Evolutionary conservation across 2,888 invertebrate genomes (phyloP).

Genomic region (Caenorhabditis sp.): DNA sequence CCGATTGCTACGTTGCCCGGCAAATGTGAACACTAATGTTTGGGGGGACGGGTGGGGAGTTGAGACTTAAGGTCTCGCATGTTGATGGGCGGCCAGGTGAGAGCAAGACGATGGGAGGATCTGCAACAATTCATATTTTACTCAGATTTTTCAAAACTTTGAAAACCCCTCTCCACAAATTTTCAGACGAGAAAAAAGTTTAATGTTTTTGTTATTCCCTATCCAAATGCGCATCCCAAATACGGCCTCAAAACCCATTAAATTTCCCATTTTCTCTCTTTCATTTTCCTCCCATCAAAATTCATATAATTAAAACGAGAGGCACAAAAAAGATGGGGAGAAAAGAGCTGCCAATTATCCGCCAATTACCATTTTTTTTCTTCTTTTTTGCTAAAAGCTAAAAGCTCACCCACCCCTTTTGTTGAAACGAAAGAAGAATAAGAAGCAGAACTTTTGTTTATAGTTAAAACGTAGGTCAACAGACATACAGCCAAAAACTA

Average conservation of each 20-base stretch:
- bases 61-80: neutral
- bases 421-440: neutral
- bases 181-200: neutral
- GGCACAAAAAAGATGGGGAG: neutral
- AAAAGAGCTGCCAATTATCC: neutral
- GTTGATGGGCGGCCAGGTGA: neutral
- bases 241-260: neutral
- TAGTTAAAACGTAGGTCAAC: neutral
- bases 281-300: neutral
- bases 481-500: neutral
- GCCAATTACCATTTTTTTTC: neutral
- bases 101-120: neutral
- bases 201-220: neutral
- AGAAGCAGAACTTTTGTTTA: neutral
- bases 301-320: neutral
- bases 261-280: neutral
- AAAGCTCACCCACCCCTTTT: neutral
- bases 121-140: neutral
- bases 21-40: neutral
- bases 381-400: too few relatives aligned
- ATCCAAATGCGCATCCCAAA: too few relatives aligned
- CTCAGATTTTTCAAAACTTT: neutral
- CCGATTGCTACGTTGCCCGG: neutral
- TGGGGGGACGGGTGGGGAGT: neutral
- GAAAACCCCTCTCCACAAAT: neutral